Conservation (phyloP, 2,113 vertebrate species). For the Corynorhinus townsendii region DNA sequence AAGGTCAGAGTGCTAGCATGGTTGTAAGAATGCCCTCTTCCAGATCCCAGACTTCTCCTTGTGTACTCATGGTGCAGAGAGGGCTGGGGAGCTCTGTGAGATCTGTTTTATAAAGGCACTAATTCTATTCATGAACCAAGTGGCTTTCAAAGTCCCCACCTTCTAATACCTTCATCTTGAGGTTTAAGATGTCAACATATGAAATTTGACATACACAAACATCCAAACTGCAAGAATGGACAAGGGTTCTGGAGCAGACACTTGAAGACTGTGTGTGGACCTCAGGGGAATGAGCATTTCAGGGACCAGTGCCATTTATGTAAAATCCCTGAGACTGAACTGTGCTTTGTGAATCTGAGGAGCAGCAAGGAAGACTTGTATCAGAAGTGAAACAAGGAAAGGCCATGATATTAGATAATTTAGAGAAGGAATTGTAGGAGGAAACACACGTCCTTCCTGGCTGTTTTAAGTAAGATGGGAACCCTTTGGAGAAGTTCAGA, state of each 20-base stretch:
- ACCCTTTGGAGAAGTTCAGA: not conserved
- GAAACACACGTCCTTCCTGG: not conserved
- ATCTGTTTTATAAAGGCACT: not conserved
- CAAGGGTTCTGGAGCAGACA: not conserved
- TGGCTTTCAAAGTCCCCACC: not conserved
- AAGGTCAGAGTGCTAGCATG: not conserved
- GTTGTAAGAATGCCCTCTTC: not conserved
- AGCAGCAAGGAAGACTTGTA: not conserved
- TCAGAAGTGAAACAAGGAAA: not conserved
- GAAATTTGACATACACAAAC: not conserved
- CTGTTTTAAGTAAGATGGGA: not conserved
- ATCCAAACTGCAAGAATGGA: not conserved
- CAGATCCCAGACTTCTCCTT: not conserved
- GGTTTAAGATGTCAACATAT: not conserved
- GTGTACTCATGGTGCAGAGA: not conserved
- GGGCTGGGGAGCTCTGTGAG: not conserved
- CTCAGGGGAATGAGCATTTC: not conserved
- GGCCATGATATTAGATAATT: not conserved
- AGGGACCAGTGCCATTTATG: not conserved
- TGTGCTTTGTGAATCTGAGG: not conserved
- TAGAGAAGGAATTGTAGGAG: not conserved
- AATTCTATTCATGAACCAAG: not conserved
- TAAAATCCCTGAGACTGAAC: not conserved
- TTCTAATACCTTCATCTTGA: not conserved
- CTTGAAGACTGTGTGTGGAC: not conserved